These are phyloP conservation scores for Erynnis tages DNA, from an alignment of 2,888 invertebrate species.

Conservation along the genomic window DNA sequence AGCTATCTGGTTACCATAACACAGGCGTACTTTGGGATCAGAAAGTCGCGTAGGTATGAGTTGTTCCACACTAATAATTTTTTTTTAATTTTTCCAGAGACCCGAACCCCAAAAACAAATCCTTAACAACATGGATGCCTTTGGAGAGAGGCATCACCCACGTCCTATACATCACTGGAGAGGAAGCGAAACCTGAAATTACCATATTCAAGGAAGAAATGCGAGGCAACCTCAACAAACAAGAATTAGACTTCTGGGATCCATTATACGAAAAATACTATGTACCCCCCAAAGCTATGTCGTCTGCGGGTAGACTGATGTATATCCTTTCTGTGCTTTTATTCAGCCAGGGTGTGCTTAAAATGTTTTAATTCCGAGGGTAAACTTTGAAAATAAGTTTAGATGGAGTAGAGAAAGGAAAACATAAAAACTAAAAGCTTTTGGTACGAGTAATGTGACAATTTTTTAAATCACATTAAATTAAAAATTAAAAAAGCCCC, in stretches of 20 bases:
- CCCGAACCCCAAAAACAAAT: conserved; percentile 8
- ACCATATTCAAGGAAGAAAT: conserved; percentile 32
- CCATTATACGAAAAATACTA: conserved; percentile 36
- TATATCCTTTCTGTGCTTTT: conserved; percentile 32
- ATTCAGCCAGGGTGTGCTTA: conserved; percentile 29
- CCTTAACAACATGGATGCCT: conserved; percentile 7
- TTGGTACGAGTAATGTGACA: no score
- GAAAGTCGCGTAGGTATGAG: no score
- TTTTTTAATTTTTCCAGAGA: conserved; percentile 24
- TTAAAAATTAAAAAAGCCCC: no score
- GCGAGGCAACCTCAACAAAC: conserved; percentile 38
- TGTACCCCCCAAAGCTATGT: conserved; percentile 36
- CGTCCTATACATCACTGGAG: conserved; percentile 35
- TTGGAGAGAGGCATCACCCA: background rate
- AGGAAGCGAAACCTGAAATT: conserved; percentile 29
- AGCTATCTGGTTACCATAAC: no score
- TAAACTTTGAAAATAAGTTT: background rate
- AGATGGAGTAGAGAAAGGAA: no score
- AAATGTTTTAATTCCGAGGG: conserved; percentile 28
- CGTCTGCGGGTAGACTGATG: conserved; percentile 34
- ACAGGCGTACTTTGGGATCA: no score
- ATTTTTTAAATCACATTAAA: no score
- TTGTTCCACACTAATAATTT: no score
- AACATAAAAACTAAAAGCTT: no score
- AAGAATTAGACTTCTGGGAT: conserved; percentile 43